Evolutionary conservation across 2,113 vertebrate species (phyloP).

Genomic region (Nycticryphes semicollaris): DNA sequence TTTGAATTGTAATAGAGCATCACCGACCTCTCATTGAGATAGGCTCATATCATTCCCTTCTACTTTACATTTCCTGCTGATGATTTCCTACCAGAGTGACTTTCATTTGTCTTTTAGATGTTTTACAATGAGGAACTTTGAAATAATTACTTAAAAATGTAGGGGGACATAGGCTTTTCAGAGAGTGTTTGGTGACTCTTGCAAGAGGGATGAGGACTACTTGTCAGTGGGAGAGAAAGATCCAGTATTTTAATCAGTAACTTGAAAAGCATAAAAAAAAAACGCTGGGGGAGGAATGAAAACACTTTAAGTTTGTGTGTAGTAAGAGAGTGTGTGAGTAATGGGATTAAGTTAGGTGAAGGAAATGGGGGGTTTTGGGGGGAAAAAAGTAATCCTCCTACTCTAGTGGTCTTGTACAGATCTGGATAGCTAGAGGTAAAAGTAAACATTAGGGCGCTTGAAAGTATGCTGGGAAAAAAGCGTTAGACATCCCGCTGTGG

Average conservation of each 20-base stretch:
- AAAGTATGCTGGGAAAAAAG: not conserved
- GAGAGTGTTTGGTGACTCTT: not conserved
- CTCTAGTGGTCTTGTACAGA: not conserved
- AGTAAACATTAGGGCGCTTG: not conserved
- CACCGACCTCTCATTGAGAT: not conserved
- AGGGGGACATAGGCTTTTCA: not conserved
- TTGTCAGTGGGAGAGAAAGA: not conserved
- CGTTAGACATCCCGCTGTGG: not conserved
- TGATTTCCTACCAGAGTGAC: not conserved
- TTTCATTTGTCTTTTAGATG: not conserved
- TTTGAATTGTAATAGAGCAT: not conserved
- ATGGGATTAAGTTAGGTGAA: not conserved
- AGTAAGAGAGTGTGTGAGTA: not conserved
- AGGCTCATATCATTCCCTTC: not conserved
- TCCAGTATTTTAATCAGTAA: not conserved
- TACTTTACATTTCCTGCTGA: not conserved
- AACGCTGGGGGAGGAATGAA: not conserved
- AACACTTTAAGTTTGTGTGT: not conserved
- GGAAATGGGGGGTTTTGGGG: not conserved
- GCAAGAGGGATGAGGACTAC: not conserved
- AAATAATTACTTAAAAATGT: not conserved
- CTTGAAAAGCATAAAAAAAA: not conserved
- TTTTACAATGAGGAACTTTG: not conserved
- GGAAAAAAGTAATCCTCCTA: not conserved
- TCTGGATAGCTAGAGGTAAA: not conserved